Evolutionary conservation across 2,888 invertebrate genomes (phyloP), one percentile per base, ranked within the genome.

Genomic region (Tipula lateralis): DNA sequence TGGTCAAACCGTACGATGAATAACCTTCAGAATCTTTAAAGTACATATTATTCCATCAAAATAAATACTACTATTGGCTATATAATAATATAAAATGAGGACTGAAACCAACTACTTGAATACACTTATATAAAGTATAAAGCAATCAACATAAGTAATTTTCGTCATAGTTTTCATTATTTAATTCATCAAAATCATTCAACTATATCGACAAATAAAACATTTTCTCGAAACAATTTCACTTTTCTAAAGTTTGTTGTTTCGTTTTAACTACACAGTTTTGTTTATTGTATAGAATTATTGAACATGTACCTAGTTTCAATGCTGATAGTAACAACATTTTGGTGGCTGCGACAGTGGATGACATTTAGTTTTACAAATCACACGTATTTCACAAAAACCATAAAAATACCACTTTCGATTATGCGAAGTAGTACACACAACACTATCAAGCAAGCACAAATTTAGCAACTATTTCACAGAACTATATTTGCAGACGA

Each of bases 251-350:
- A 66, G 24, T 66, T 24, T 2, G 19, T 24, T 66, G 12, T 19
- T 66, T 66, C 24, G 24, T 66, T 66, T 66, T 24, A 24, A 66
- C 4, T 44, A 44, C 12, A 13, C 13, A 39, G 39, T 39, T 13
- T 50, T 16, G 16, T 36, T 44, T 44, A 66, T 66, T 9, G 7
- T 24, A 19, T 9, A 19, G 24, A 24, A 66, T 24, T 39, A 7
- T 1, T 83, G 24, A 7, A 39, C 3, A 19, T 39, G 29, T 90
- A 90, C 90, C 89, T 89, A 89, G 88, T 88, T 90, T 89, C 86
- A 90, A 87, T 86, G 90, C 89, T 87, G 90, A 90, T 88, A 90
- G 87, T 86, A 90, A 89, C 90, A 90, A 90, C 90, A 90, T 90
- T 85, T 84, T 85, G 16, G 16, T 83, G 82, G 29, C 32, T 83